A percentile compares a stretch with the other conserved stretches of the same genome.
These are phyloP conservation scores for Actenoides lindsayi DNA, from an alignment of 2,113 vertebrate species.

Conservation along the genomic window DNA sequence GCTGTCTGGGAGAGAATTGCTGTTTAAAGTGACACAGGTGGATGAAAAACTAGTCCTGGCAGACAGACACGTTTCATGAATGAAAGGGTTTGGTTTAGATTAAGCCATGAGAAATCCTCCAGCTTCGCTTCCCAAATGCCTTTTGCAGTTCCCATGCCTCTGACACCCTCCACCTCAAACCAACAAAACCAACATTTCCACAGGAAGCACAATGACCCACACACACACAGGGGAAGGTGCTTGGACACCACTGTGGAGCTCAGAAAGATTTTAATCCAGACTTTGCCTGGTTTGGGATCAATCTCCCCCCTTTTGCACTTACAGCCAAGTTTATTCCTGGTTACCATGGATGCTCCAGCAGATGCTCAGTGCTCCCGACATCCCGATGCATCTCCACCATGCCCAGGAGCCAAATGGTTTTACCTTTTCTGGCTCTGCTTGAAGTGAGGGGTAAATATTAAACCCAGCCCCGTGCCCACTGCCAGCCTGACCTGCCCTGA, in stretches of 20 bases:
- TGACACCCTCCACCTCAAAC: fast-evolving
- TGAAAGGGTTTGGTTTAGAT: not conserved
- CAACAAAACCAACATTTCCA: not conserved
- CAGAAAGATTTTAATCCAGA: fast-evolving
- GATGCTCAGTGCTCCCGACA: not conserved
- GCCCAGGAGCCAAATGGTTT: not conserved
- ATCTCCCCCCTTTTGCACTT: fast-evolving
- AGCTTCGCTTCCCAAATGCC: not conserved
- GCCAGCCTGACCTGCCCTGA: not conserved
- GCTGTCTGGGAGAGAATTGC: not conserved
- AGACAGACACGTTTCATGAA: fast-evolving
- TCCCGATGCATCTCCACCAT: not conserved
- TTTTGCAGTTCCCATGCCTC: not conserved
- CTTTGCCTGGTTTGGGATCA: not conserved
- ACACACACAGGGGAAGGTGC: not conserved
- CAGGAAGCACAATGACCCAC: not conserved
- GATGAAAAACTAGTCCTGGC: not conserved
- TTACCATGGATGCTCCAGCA: fast-evolving
- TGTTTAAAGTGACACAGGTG: not conserved
- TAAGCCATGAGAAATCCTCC: not conserved
- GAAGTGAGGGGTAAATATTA: not conserved
- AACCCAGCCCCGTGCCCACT: not conserved
- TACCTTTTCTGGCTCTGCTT: not conserved
- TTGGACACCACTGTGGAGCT: not conserved
- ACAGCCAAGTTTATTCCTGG: not conserved